Percentiles rank a stretch among this genome's conserved stretches.
Evolutionary conservation across 2,797 vertebrate species (phyloP).

Genomic region (Staurois parvus): DNA sequence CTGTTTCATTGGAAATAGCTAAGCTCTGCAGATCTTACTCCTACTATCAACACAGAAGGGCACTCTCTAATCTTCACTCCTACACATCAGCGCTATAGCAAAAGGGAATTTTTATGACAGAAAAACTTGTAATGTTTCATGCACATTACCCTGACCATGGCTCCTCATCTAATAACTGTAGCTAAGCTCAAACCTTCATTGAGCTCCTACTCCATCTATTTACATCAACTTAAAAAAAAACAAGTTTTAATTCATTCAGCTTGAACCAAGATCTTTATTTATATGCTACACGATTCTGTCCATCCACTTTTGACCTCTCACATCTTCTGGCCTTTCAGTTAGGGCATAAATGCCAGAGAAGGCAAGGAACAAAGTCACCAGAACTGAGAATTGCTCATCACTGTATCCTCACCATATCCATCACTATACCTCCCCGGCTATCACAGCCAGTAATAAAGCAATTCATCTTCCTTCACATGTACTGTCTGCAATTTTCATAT

Average conservation of each 20-base stretch:
- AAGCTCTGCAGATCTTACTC: too few relatives aligned
- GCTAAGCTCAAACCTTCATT: too few relatives aligned
- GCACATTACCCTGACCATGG: too few relatives aligned
- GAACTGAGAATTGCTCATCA: neutral
- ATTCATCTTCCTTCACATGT: constrained; percentile 1
- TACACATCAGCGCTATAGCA: too few relatives aligned
- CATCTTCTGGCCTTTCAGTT: neutral
- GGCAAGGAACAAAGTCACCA: neutral
- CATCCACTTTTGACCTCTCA: neutral
- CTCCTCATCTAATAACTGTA: too few relatives aligned
- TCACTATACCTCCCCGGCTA: neutral
- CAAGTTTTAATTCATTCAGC: neutral
- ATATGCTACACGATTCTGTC: neutral
- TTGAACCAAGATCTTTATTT: neutral
- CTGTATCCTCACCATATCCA: neutral
- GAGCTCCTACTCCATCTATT: neutral
- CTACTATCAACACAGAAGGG: too few relatives aligned
- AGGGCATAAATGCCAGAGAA: neutral
- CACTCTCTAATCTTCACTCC: too few relatives aligned
- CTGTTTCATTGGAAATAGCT: too few relatives aligned
- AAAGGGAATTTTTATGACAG: too few relatives aligned
- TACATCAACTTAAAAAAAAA: neutral
- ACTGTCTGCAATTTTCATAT: neutral
- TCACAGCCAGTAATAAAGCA: constrained; percentile 4
- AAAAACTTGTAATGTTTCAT: too few relatives aligned